These are phyloP conservation scores for Tridacna crocea DNA, from an alignment of 2,888 invertebrate genomes.

Conservation along the genomic window DNA sequence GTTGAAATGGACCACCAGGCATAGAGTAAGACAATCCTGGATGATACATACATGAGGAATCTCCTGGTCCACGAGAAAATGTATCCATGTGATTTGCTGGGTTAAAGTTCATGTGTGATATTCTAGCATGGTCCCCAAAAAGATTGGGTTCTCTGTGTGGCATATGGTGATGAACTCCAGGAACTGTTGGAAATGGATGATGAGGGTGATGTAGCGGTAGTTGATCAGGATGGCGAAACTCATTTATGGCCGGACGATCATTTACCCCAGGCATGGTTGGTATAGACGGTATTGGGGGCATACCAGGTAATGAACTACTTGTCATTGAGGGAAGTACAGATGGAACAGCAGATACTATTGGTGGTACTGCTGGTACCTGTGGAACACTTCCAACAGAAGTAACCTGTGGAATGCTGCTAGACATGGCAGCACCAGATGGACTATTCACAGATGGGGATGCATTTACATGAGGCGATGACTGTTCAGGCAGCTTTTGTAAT, in stretches of 20 bases:
- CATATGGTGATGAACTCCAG: conserved; percentile 64
- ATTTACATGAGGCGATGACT: conserved; percentile 46
- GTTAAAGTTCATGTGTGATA: conserved; percentile 65
- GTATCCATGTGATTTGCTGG: conserved; percentile 61
- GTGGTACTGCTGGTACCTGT: conserved; percentile 49
- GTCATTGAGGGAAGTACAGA: conserved; percentile 45
- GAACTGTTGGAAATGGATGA: conserved; percentile 58
- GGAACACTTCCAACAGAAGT: conserved; percentile 43
- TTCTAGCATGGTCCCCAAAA: conserved; percentile 64
- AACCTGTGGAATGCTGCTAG: conserved; percentile 46
- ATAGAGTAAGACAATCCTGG: conserved; percentile 58
- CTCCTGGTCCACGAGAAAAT: conserved; percentile 61
- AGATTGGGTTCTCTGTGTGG: conserved; percentile 66
- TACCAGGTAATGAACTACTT: conserved; percentile 48
- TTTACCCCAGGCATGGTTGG: conserved; percentile 45
- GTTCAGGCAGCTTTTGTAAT: conserved; percentile 54
- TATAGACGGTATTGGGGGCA: conserved; percentile 49
- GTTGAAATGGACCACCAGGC: conserved; percentile 59
- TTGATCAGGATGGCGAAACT: conserved; percentile 56
- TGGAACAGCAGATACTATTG: conserved; percentile 48
- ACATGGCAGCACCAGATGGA: conserved; percentile 40
- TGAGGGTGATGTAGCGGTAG: conserved; percentile 57
- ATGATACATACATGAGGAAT: conserved; percentile 65
- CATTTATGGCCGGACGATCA: conserved; percentile 47
- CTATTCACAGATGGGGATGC: conserved; percentile 51